These are phyloP conservation scores for Syndactyla subalaris DNA, from an alignment of 2,797 vertebrate species.

Conservation along the genomic window DNA sequence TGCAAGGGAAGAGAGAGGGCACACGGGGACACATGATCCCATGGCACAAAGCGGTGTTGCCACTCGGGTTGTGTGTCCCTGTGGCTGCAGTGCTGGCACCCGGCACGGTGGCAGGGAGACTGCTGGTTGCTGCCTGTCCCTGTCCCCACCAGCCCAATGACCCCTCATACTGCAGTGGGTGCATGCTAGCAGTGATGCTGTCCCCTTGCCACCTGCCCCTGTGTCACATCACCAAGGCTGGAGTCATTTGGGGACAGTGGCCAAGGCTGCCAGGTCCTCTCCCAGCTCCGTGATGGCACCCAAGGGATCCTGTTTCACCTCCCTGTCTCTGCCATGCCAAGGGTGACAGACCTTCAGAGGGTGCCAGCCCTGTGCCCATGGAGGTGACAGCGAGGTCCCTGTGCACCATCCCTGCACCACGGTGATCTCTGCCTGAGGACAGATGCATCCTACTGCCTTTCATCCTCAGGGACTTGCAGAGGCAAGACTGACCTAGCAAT, in stretches of 20 bases:
- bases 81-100: accelerated
- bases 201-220: background rate
- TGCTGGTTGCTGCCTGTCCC: background rate
- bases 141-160: background rate
- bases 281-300: background rate
- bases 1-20: background rate
- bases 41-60: accelerated
- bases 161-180: background rate
- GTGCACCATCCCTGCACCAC: accelerated
- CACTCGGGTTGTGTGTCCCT: background rate
- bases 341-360: background rate
- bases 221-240: accelerated
- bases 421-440: accelerated
- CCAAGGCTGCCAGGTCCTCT: background rate
- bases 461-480: background rate
- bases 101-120: accelerated
- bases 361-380: accelerated
- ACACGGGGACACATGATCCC: accelerated
- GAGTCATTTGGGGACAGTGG: background rate
- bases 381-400: accelerated
- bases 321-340: background rate
- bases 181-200: background rate
- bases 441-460: accelerated
- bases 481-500: background rate
- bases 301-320: background rate